A percentile compares a stretch with the other conserved stretches of the same genome.
phyloP scores from a whole-genome alignment of 2,888 invertebrate species.

The Drosophila prolongata region DNA sequence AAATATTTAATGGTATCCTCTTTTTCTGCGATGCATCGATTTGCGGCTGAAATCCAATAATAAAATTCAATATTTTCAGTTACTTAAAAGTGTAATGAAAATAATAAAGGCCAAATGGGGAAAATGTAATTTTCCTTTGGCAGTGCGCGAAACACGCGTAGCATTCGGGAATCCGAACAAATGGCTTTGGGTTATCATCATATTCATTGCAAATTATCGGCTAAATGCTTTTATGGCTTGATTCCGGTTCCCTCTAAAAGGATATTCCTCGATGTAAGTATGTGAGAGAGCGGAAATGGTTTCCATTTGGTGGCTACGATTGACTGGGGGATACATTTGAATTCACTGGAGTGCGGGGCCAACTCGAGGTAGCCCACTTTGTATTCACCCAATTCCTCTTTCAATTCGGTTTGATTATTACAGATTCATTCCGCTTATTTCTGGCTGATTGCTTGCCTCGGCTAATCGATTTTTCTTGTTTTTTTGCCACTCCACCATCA shows the following conservation, averaged over 20 bases:
- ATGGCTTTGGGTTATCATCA: conserved; percentile 53
- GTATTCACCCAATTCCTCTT: conserved; percentile 22
- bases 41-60: conserved; percentile 41
- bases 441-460: conserved; percentile 28
- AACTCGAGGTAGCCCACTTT: conserved; percentile 18
- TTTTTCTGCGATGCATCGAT: conserved; percentile 22
- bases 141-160: background rate
- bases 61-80: conserved; percentile 45
- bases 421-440: conserved; percentile 44
- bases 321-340: conserved; percentile 32
- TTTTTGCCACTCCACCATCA: background rate
- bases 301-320: conserved; percentile 33
- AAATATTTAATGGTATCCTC: conserved; percentile 46
- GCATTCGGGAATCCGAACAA: conserved; percentile 5
- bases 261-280: conserved; percentile 8
- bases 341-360: conserved; percentile 10
- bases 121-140: conserved; percentile 28
- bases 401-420: conserved; percentile 40
- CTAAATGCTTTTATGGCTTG: conserved; percentile 61
- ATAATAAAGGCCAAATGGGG: conserved; percentile 19
- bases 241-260: conserved; percentile 19
- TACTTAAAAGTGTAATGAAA: conserved; percentile 49
- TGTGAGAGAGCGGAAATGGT: conserved; percentile 31
- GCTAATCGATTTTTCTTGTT: conserved; percentile 42
- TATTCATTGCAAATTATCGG: conserved; percentile 73